Evolutionary conservation across 2,888 invertebrate species (phyloP).

Genomic region (Sinodicranocentrus sp.): DNA sequence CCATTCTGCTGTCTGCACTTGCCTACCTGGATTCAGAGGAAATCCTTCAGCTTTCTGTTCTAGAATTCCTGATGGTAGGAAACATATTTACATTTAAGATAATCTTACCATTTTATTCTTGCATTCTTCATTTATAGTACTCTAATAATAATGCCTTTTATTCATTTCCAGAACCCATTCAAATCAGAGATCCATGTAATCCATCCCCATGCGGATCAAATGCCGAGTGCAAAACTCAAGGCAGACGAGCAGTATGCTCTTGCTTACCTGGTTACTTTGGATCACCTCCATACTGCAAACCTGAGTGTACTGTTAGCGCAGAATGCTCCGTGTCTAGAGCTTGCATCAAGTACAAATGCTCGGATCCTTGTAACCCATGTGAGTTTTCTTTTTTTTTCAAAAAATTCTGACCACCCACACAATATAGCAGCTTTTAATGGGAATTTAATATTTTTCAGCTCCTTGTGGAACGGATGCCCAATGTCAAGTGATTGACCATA

Average conservation of each 20-base stretch:
- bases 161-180: slow-evolving; percentile 47
- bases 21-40: slow-evolving; percentile 54
- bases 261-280: slow-evolving; percentile 85
- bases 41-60: slow-evolving; percentile 78
- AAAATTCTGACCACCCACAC: too few species aligned
- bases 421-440: too few species aligned
- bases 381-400: too few species aligned
- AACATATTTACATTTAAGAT: not conserved
- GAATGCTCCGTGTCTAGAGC: slow-evolving; percentile 77
- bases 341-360: slow-evolving; percentile 78
- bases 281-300: slow-evolving; percentile 86
- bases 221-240: slow-evolving; percentile 79
- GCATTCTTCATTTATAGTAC: too few species aligned
- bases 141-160: too few species aligned
- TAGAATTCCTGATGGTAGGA: slow-evolving; percentile 33
- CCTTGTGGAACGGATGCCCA: slow-evolving; percentile 84
- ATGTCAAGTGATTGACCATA: slow-evolving; percentile 87
- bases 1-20: slow-evolving; percentile 85
- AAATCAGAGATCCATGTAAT: slow-evolving; percentile 79
- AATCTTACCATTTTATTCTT: too few species aligned
- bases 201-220: slow-evolving; percentile 88
- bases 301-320: slow-evolving; percentile 85
- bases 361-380: slow-evolving; percentile 77
- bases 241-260: slow-evolving; percentile 47
- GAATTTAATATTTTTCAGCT: slow-evolving; percentile 56